Conservation (phyloP, 2,888 invertebrate genomes). For the Endomychus coccineus region DNA sequence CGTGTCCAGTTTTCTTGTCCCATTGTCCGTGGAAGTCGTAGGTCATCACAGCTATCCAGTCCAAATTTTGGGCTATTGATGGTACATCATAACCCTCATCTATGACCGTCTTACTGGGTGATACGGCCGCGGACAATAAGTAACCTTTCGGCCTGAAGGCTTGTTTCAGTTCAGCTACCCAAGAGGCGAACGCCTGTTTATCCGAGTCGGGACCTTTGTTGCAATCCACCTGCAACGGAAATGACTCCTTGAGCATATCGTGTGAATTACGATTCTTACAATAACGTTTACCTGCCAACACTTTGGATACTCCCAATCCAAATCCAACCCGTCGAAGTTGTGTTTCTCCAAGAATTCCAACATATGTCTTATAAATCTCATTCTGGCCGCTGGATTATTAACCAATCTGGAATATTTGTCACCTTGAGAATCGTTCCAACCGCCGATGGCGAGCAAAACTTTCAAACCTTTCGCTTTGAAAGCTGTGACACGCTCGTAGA, state of each 20-base stretch:
- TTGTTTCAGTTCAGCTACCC: slow-evolving; percentile 64
- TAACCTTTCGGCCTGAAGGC: slow-evolving; percentile 44
- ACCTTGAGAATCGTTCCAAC: slow-evolving; percentile 90
- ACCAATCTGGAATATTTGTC: slow-evolving; percentile 84
- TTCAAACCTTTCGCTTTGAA: slow-evolving; percentile 74
- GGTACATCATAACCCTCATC: slow-evolving; percentile 80
- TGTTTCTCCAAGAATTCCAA: slow-evolving; percentile 71
- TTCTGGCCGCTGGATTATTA: slow-evolving; percentile 64
- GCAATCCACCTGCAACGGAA: slow-evolving; percentile 63
- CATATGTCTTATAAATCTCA: slow-evolving; percentile 66
- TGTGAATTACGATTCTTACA: neutral
- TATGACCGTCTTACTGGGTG: slow-evolving; percentile 80
- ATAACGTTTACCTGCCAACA: slow-evolving; percentile 63
- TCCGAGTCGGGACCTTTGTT: slow-evolving; percentile 77
- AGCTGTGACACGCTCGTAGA: slow-evolving; percentile 76
- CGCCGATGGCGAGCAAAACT: slow-evolving; percentile 83
- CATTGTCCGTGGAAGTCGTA: slow-evolving; percentile 89
- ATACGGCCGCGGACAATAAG: slow-evolving; percentile 75
- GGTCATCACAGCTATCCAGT: slow-evolving; percentile 90
- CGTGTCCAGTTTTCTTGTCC: slow-evolving; percentile 87
- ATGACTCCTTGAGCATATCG: neutral
- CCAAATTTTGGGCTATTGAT: slow-evolving; percentile 63
- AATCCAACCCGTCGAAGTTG: slow-evolving; percentile 86
- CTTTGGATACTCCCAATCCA: slow-evolving; percentile 93
- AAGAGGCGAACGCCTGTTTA: slow-evolving; percentile 68